Percentiles rank a stretch among this genome's conserved stretches.
Evolutionary conservation across 2,113 vertebrate species (phyloP).

Genomic region (Micronycteris hirsuta): DNA sequence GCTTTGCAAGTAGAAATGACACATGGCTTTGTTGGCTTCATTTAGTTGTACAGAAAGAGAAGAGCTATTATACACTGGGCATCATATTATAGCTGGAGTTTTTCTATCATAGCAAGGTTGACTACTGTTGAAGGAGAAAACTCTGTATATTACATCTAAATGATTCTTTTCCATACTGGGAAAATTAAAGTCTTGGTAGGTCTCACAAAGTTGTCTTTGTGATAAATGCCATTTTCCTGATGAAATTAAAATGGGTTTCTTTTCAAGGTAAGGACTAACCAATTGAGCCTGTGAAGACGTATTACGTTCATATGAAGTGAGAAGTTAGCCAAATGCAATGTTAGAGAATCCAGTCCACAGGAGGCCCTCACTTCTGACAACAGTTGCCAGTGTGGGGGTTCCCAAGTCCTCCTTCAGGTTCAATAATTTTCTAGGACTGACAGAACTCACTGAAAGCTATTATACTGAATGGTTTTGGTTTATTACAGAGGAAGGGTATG

Average conservation of each 20-base stretch:
- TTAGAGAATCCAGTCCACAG: background rate
- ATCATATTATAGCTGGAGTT: background rate
- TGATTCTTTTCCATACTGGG: background rate
- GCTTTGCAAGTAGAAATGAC: background rate
- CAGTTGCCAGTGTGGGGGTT: background rate
- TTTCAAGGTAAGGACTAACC: background rate
- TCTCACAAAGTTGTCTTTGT: background rate
- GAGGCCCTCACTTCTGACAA: background rate
- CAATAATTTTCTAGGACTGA: background rate
- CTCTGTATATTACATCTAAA: background rate
- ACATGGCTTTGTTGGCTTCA: background rate
- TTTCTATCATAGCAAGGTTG: background rate
- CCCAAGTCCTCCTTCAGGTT: background rate
- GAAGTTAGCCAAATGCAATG: background rate
- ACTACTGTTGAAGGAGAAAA: background rate
- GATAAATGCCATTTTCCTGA: background rate
- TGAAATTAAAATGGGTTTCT: background rate
- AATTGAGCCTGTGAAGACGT: background rate
- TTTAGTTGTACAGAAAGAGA: background rate
- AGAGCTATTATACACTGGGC: background rate
- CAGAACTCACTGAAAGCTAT: background rate
- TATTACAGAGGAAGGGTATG: background rate
- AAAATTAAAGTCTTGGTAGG: slow-evolving; percentile 8
- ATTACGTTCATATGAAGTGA: background rate
- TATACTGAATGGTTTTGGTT: background rate